Evolutionary conservation across 1,140 invertebrate genomes (phyloP).

Genomic region (Lepidurus packardi): DNA sequence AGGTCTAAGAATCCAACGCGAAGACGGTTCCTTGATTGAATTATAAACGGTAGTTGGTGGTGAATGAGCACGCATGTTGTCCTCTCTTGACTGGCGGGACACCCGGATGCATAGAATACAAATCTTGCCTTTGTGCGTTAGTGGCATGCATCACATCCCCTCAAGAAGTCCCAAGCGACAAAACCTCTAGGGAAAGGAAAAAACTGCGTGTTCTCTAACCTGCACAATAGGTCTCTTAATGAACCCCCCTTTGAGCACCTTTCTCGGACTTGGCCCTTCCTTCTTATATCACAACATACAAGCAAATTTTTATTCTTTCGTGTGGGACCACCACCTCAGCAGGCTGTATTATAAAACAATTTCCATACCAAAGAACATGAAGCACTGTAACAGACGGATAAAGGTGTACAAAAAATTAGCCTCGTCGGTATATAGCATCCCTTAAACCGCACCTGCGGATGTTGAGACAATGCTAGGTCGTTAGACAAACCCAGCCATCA

Average conservation of each 20-base stretch:
- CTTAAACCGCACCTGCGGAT: constrained; percentile 5
- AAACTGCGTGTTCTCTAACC: neutral
- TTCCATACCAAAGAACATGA: constrained; percentile 12
- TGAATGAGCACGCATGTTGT: neutral
- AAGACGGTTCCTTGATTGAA: constrained; percentile 16
- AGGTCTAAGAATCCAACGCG: neutral
- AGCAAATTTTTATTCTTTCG: neutral
- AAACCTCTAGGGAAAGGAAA: neutral
- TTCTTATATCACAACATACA: neutral
- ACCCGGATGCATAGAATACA: constrained; percentile 9
- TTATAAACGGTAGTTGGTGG: constrained; percentile 21
- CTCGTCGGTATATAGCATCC: neutral
- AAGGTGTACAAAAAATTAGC: neutral
- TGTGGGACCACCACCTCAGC: neutral
- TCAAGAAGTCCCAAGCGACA: neutral
- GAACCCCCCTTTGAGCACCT: constrained; percentile 20
- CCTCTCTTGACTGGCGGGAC: neutral
- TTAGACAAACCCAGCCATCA: neutral
- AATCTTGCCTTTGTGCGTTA: constrained; percentile 1
- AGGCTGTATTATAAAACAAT: neutral
- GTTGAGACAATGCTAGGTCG: constrained; percentile 3
- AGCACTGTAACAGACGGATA: neutral
- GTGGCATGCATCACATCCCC: neutral
- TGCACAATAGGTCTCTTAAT: neutral
- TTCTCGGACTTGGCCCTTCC: neutral